These are phyloP conservation scores for Drosophila ercepeae DNA, from an alignment of 1,140 invertebrate species.

Conservation along the genomic window DNA sequence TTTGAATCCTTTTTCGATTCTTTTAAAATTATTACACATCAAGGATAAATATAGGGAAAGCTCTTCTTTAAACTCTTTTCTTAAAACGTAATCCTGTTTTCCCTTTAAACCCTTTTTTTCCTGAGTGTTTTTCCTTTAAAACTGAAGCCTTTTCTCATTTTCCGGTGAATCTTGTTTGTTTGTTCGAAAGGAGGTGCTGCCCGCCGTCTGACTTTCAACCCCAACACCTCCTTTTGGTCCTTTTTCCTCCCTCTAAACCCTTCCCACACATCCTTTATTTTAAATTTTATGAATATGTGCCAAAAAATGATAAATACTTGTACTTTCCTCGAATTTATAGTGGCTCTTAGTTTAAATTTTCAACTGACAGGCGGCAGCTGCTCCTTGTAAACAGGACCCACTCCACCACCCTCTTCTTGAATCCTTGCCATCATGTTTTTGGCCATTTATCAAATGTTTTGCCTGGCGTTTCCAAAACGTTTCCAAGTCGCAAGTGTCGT, in stretches of 20 bases:
- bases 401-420: neutral
- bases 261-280: neutral
- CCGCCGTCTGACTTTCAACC: too few relatives aligned
- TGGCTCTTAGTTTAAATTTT: conserved; percentile 30
- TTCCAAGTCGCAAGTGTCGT: conserved; percentile 50
- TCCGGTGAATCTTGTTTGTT: neutral
- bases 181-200: neutral
- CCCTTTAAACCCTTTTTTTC: too few relatives aligned
- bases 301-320: conserved; percentile 30
- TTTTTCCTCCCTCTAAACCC: neutral
- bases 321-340: conserved; percentile 10
- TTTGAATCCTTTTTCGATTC: neutral
- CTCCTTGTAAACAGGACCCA: neutral
- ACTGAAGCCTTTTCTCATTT: too few relatives aligned
- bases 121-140: too few relatives aligned
- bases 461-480: conserved; percentile 32
- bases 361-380: conserved; percentile 41
- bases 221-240: neutral
- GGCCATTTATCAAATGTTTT: conserved; percentile 52
- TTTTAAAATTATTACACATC: too few relatives aligned
- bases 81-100: too few relatives aligned
- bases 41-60: too few relatives aligned
- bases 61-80: too few relatives aligned
- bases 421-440: neutral
- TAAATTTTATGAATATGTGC: conserved; percentile 44